These are phyloP conservation scores for Heliconius nattereri DNA, from an alignment of 1,140 invertebrate species.

Conservation along the genomic window DNA sequence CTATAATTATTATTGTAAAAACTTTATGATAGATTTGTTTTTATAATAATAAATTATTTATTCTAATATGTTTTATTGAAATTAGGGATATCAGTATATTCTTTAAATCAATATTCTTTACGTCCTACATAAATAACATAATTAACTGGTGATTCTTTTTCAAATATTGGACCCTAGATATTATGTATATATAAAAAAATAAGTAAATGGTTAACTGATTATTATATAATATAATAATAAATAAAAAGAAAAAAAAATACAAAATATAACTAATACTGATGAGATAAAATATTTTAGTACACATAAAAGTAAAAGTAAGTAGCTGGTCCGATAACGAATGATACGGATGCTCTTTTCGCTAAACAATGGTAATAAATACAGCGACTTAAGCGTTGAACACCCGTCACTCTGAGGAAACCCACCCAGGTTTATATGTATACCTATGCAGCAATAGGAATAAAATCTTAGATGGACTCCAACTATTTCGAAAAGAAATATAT, in stretches of 20 bases:
- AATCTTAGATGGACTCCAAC: neutral
- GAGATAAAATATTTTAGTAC: neutral
- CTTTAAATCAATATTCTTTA: no score
- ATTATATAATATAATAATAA: neutral
- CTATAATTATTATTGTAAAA: no score
- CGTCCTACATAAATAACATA: no score
- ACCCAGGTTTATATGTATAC: conserved; percentile 29
- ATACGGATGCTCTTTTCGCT: conserved; percentile 69
- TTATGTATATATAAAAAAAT: no score
- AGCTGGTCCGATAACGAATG: conserved; percentile 62
- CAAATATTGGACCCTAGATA: no score
- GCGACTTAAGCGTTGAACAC: conserved; percentile 64
- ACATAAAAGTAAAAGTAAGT: conserved; percentile 3
- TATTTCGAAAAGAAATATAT: neutral
- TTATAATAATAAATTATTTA: no score
- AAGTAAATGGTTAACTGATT: no score
- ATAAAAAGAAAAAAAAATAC: neutral
- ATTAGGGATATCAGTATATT: no score
- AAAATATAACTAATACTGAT: neutral
- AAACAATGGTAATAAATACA: conserved; percentile 81
- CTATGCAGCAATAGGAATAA: conserved; percentile 9
- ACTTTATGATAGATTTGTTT: no score
- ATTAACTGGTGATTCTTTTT: no score
- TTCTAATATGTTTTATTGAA: no score
- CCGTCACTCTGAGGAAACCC: conserved; percentile 48